Base-by-base conservation (phyloP, 2,888 invertebrate species). In the Dyspetes luteomarginatus region DNA sequence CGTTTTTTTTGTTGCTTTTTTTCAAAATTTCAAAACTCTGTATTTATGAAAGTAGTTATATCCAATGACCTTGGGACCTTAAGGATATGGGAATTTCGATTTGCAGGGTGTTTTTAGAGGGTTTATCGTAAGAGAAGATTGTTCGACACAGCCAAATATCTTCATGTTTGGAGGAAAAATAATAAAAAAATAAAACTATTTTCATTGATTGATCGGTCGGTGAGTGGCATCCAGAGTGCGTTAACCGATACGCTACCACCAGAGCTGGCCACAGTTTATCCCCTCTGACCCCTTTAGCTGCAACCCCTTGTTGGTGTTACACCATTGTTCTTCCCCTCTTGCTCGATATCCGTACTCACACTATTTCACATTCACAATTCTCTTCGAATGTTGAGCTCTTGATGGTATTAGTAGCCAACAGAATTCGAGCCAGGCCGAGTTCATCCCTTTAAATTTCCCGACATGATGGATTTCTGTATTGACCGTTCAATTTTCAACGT, bases 391-490 rank as follows among this genome's bases (percentile, higher is more conserved):
- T 50, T 56, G 22, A 36, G 50, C 75, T 64, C 74, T 65, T 71
- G 69, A 58, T 36, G 43, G 65, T 67, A 22, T 22, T 50, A 55
- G 55, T 62, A 67, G 19, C 52, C 36, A 55, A 43, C 26, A 60
- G 67, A 58, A 52, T 67, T 72, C 67, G 55, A 76, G 55, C 71
- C 55, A 41, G 36, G 4, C 45, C 17, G 24, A 36, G 60, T 41
- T 22, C 60, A 43, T 67, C 72, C 80, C 76, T 80, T 72, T 24
- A 71, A 80, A 80, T 76, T 72, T 60, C 60, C 36, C 76, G 52
- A 28, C n/a, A n/a, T 80, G 80, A 80, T 76, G 76, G 80, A 80
- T 72, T 76, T 76, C 67, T 76, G 50, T 80, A 80, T 75, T 71
- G 76, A 80, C 80, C 72, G 71, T 71, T 72, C 72, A 67, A 76